Evolutionary conservation across 2,113 vertebrate genomes (phyloP).

Genomic region (Atherinomorus stipes): DNA sequence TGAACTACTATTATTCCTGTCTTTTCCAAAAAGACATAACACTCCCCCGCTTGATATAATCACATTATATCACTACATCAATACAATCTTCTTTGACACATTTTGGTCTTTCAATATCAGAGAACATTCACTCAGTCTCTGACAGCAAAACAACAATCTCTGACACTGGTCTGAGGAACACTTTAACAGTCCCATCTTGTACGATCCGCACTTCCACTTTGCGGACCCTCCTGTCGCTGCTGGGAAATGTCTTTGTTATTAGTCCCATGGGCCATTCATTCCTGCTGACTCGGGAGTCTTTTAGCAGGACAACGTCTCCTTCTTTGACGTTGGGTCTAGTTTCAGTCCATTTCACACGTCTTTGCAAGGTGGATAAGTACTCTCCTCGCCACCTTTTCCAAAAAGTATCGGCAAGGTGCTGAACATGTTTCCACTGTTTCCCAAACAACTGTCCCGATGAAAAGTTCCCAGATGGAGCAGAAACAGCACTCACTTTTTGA

Average conservation of each 20-base stretch:
- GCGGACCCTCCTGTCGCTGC: neutral
- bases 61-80: neutral
- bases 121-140: neutral
- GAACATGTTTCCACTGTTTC: constrained; percentile 3
- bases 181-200: neutral
- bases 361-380: neutral
- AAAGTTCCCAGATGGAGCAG: neutral
- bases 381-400: neutral
- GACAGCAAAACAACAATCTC: neutral
- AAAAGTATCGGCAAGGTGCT: neutral
- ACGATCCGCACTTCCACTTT: neutral
- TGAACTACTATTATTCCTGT: neutral
- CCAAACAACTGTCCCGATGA: neutral
- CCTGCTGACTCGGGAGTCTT: neutral
- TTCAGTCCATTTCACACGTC: neutral
- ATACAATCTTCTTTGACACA: neutral
- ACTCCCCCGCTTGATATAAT: neutral
- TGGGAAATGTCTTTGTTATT: neutral
- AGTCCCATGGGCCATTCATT: neutral
- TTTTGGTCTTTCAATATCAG: neutral
- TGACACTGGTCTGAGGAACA: neutral
- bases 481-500: neutral
- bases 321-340: neutral
- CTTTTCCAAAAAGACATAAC: neutral
- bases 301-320: neutral